Evolutionary conservation across 2,888 invertebrate species (phyloP).

Genomic region (Drymonia ruficornis): DNA sequence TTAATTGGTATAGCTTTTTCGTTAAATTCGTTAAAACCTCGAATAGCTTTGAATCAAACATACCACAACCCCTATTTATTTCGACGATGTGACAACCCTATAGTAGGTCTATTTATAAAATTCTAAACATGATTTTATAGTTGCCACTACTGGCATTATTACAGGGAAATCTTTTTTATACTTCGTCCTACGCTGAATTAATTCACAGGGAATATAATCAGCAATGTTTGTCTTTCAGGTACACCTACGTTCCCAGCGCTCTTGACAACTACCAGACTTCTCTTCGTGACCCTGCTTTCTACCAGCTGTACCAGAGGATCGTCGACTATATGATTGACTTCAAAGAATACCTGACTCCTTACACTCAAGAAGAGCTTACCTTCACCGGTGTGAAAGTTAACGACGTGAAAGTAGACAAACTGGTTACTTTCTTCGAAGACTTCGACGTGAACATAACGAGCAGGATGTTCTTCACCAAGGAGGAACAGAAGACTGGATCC

Average conservation of each 20-base stretch:
- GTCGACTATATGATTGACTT: conserved; percentile 84
- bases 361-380: conserved; percentile 82
- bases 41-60: too few species aligned
- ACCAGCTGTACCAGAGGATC: conserved; percentile 87
- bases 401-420: conserved; percentile 84
- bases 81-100: too few species aligned
- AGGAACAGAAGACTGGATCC: conserved; percentile 57
- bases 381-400: conserved; percentile 86
- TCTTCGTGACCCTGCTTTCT: conserved; percentile 89
- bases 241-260: conserved; percentile 81
- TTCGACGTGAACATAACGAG: conserved; percentile 87
- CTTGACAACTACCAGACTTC: conserved; percentile 87
- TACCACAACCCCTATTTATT: too few species aligned
- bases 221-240: conserved; percentile 51
- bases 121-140: too few species aligned
- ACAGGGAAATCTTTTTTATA: too few species aligned
- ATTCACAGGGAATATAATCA: not conserved
- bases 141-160: too few species aligned
- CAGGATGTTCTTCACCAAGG: conserved; percentile 60
- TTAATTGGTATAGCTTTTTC: too few species aligned
- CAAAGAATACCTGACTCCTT: conserved; percentile 84
- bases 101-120: too few species aligned
- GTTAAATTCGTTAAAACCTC: too few species aligned
- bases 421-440: conserved; percentile 88
- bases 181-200: not conserved